Evolutionary conservation across 2,113 vertebrate species (phyloP).

Genomic region (Psittacara wagleri): DNA sequence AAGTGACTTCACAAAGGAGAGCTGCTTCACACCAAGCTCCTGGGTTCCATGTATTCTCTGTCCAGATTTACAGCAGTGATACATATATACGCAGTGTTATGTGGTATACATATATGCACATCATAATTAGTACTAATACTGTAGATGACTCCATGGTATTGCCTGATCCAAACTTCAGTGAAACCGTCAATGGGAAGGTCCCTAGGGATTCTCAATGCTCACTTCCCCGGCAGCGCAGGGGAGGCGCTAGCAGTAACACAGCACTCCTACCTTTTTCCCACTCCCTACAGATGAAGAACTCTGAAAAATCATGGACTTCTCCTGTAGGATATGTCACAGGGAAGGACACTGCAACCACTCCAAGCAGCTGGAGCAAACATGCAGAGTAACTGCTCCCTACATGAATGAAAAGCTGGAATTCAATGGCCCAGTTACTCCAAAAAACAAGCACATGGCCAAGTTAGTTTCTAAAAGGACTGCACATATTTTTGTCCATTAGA

Average conservation of each 20-base stretch:
- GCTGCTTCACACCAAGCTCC: not conserved
- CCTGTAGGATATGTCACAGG: not conserved
- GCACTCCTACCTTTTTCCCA: not conserved
- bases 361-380: not conserved
- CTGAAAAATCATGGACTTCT: not conserved
- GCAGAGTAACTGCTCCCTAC: not conserved
- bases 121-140: not conserved
- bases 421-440: not conserved
- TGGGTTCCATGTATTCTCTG: not conserved
- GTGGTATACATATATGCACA: not conserved
- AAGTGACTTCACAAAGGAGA: not conserved
- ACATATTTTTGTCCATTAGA: not conserved
- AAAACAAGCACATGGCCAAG: not conserved
- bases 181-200: not conserved
- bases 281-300: not conserved
- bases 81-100: not conserved
- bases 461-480: not conserved
- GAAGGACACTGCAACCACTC: not conserved
- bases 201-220: not conserved
- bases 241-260: not conserved
- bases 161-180: not conserved
- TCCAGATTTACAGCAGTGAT: not conserved
- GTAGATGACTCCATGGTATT: not conserved
- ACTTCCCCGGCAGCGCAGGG: not conserved
- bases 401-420: not conserved